Conservation (phyloP, 2,113 vertebrate species). For the Menura novaehollandiae region DNA sequence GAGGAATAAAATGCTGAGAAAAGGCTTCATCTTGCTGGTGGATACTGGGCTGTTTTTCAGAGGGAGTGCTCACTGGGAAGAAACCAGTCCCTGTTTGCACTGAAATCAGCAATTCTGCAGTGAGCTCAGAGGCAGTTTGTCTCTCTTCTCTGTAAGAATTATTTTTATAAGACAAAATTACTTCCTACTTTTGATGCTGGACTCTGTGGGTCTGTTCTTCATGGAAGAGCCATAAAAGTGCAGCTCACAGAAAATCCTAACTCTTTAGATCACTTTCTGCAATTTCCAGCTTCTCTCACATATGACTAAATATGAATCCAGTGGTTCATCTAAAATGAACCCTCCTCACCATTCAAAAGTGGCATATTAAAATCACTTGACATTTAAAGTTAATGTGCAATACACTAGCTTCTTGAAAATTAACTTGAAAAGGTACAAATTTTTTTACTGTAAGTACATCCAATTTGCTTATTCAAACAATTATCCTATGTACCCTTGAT, state of each 20-base stretch:
- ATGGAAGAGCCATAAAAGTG: neutral
- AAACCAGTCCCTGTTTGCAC: neutral
- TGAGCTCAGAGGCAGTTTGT: neutral
- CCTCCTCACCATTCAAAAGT: neutral
- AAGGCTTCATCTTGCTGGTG: neutral
- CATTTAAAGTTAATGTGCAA: neutral
- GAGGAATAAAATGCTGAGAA: neutral
- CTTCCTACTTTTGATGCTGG: neutral
- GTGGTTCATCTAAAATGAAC: neutral
- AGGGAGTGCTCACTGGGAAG: neutral
- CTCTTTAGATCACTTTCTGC: neutral
- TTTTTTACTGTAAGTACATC: neutral
- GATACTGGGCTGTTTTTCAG: neutral
- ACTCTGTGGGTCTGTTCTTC: neutral
- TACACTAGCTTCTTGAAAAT: neutral
- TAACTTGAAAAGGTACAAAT: neutral
- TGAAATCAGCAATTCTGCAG: neutral
- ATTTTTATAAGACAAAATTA: neutral
- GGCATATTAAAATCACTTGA: neutral
- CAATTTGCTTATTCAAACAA: neutral
- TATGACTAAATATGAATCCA: neutral
- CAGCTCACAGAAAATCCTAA: neutral
- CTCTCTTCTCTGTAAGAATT: neutral
- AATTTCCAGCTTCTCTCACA: neutral
- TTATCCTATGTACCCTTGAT: neutral